Percentiles rank a stretch among this genome's conserved stretches.
These are phyloP conservation scores for Thamnaconus septentrionalis DNA, from an alignment of 2,113 vertebrate genomes.

Conservation along the genomic window DNA sequence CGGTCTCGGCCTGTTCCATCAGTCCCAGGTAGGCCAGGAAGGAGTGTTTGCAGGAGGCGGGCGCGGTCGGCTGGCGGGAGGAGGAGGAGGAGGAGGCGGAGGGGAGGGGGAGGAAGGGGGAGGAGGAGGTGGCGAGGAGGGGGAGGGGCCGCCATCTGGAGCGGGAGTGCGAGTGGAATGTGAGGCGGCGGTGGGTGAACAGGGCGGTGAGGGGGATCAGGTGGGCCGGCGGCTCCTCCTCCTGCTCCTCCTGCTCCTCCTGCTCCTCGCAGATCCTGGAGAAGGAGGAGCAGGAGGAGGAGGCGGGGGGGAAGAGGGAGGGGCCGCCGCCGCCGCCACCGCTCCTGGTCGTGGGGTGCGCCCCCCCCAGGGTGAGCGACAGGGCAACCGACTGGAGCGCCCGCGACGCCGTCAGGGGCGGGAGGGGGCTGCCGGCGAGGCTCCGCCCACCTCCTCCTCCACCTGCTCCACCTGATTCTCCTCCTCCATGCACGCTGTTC, in stretches of 20 bases:
- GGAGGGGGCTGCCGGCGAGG: slow-evolving; percentile 85
- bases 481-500: slow-evolving; percentile 72
- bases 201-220: slow-evolving; percentile 97
- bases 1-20: slow-evolving; percentile 91
- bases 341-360: slow-evolving; percentile 61
- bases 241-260: too few species aligned
- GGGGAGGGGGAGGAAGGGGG: slow-evolving; percentile 76
- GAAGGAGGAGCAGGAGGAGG: slow-evolving; percentile 81
- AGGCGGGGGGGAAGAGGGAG: slow-evolving; percentile 80
- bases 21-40: slow-evolving; percentile 98
- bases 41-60: slow-evolving; percentile 94
- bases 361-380: slow-evolving; percentile 81
- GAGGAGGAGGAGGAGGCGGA: slow-evolving; percentile 41
- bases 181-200: slow-evolving; percentile 88
- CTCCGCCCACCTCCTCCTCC: slow-evolving; percentile 66
- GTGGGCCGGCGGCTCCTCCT: slow-evolving; percentile 68
- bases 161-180: slow-evolving; percentile 83
- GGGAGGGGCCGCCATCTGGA: slow-evolving; percentile 68
- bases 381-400: slow-evolving; percentile 94
- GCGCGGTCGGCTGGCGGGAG: slow-evolving; percentile 74
- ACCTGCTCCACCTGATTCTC: slow-evolving; percentile 63
- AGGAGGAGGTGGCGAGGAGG: slow-evolving; percentile 74
- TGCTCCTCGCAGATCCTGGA: slow-evolving; percentile 87
- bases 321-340: slow-evolving; percentile 65
- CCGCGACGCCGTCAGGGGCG: slow-evolving; percentile 93